These are phyloP conservation scores for Arenaria interpres DNA, from an alignment of 2,113 vertebrate genomes.

Conservation along the genomic window DNA sequence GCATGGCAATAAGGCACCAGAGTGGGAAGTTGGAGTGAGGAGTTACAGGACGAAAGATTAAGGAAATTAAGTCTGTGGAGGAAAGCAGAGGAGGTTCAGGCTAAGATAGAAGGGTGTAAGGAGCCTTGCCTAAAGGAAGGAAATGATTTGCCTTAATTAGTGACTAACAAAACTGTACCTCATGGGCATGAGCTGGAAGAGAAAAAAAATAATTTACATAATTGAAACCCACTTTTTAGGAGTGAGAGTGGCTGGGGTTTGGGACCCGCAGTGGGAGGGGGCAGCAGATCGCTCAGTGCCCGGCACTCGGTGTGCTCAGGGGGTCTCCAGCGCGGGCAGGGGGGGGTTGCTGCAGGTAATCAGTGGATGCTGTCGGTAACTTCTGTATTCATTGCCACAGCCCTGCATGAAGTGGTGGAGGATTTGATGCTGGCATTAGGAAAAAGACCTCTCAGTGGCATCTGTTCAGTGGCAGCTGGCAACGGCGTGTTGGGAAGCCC, in stretches of 20 bases:
- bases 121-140: not conserved
- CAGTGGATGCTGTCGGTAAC: fast-evolving
- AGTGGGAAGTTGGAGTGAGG: not conserved
- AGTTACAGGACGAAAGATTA: not conserved
- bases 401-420: not conserved
- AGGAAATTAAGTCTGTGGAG: not conserved
- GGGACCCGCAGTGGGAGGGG: fast-evolving
- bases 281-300: not conserved
- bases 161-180: not conserved
- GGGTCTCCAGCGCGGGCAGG: not conserved
- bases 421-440: not conserved
- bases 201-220: not conserved
- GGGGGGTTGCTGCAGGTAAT: not conserved
- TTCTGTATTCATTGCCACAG: not conserved
- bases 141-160: constrained; percentile 28
- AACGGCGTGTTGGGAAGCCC: fast-evolving
- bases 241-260: not conserved
- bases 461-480: not conserved
- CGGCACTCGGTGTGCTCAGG: not conserved
- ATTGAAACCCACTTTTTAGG: not conserved
- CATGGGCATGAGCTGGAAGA: not conserved
- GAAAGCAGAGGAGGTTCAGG: not conserved
- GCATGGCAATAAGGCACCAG: not conserved
- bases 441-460: not conserved
- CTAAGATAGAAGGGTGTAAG: not conserved